Percentiles rank a stretch among this genome's conserved stretches.
phyloP scores from a whole-genome alignment of 2,888 invertebrate species.

The Epiblema foenella region DNA sequence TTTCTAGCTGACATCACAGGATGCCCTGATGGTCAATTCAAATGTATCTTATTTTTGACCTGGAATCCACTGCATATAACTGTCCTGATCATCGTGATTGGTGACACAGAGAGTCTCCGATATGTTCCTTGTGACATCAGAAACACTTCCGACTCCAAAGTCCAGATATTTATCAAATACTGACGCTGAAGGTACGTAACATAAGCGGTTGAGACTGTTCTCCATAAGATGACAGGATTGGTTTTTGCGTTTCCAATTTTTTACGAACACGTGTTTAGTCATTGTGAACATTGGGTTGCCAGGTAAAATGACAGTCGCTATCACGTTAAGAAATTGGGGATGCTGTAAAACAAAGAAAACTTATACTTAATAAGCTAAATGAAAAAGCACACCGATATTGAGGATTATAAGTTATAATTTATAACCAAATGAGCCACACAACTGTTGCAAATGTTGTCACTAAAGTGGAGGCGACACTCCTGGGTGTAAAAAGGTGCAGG shows the following conservation, averaged over 20 bases:
- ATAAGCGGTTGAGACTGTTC: constrained; percentile 71
- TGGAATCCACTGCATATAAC: constrained; percentile 76
- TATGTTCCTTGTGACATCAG: constrained; percentile 71
- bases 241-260: constrained; percentile 63
- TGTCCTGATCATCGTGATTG: constrained; percentile 74
- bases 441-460: too few species aligned
- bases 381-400: not conserved
- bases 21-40: not conserved
- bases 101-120: constrained; percentile 77
- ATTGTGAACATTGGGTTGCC: constrained; percentile 65
- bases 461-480: too few species aligned
- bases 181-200: constrained; percentile 72
- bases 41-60: constrained; percentile 52
- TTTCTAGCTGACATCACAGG: not conserved
- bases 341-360: constrained; percentile 59
- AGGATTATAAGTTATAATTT: too few species aligned
- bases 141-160: constrained; percentile 71
- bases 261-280: constrained; percentile 68
- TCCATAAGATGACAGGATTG: constrained; percentile 73
- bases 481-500: too few species aligned
- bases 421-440: too few species aligned
- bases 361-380: not conserved
- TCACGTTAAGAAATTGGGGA: constrained; percentile 68
- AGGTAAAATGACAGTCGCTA: constrained; percentile 67
- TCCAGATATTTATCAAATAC: constrained; percentile 75